Evolutionary conservation across 2,888 invertebrate species (phyloP).

Genomic region (Aspidiotus destructor): DNA sequence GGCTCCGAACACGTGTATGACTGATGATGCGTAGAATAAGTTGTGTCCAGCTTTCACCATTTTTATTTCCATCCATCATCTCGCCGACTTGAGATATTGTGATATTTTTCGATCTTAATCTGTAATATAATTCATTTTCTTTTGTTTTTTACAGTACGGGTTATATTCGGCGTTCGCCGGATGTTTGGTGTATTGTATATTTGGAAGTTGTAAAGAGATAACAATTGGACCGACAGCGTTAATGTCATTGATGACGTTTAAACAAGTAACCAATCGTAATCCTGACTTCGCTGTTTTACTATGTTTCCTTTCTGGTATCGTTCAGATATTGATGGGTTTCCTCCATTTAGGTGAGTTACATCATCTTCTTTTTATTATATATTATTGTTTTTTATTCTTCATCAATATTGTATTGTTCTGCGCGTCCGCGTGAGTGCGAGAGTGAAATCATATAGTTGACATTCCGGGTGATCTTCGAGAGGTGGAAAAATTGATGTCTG

Average conservation of each 20-base stretch:
- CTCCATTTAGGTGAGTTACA: constrained; percentile 61
- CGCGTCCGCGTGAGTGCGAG: background rate
- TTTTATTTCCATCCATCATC: no score
- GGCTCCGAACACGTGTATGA: no score
- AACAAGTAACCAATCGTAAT: constrained; percentile 59
- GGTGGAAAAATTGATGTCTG: background rate
- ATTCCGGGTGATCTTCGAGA: background rate
- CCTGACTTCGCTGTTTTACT: constrained; percentile 69
- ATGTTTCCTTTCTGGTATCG: constrained; percentile 70
- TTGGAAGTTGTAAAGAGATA: constrained; percentile 81
- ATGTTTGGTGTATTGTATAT: constrained; percentile 79
- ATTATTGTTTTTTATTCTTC: no score
- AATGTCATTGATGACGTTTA: constrained; percentile 81
- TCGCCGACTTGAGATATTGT: no score
- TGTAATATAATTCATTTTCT: background rate
- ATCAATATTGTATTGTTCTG: no score
- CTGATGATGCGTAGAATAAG: no score
- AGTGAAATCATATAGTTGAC: background rate
- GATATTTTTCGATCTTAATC: no score
- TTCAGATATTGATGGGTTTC: constrained; percentile 71
- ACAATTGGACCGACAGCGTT: constrained; percentile 89
- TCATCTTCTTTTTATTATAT: background rate
- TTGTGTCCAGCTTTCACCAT: no score
- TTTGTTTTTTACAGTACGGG: constrained; percentile 61
- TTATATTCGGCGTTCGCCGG: constrained; percentile 91